Evolutionary conservation across 2,888 invertebrate genomes (phyloP).

Genomic region (Steinernema hermaphroditum): DNA sequence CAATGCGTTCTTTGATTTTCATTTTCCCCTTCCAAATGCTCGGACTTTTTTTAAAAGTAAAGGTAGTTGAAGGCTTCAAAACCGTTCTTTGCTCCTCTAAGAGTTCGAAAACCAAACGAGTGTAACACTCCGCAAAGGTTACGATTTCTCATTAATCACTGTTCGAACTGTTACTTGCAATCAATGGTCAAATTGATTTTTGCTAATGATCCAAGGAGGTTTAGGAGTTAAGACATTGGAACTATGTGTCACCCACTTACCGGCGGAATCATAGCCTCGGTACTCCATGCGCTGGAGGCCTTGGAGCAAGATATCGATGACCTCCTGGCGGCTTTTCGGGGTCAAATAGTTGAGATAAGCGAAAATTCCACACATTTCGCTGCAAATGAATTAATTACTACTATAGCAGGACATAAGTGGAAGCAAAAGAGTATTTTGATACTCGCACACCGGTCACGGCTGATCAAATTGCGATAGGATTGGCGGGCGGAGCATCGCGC

Average conservation of each 20-base stretch:
- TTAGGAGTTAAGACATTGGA: not conserved
- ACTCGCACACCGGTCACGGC: constrained; percentile 6
- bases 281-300: constrained; percentile 96
- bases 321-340: constrained; percentile 88
- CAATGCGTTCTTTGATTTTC: not conserved
- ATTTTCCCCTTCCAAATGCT: not conserved
- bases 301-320: constrained; percentile 87
- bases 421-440: not conserved
- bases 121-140: not conserved
- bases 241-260: constrained; percentile 69
- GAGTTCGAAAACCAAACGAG: not conserved
- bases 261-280: constrained; percentile 98
- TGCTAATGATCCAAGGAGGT: not conserved
- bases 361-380: constrained; percentile 80
- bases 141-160: not conserved
- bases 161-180: not conserved
- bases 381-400: not conserved
- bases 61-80: not conserved
- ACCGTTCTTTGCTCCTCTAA: not conserved
- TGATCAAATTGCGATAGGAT: constrained; percentile 27
- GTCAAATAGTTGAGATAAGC: constrained; percentile 97
- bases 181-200: not conserved
- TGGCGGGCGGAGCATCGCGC: not conserved
- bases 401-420: not conserved
- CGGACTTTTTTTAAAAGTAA: not conserved